Evolutionary conservation across 2,797 vertebrate genomes (phyloP), one percentile per base, ranked within the genome.

Genomic region (Borostomias antarcticus): DNA sequence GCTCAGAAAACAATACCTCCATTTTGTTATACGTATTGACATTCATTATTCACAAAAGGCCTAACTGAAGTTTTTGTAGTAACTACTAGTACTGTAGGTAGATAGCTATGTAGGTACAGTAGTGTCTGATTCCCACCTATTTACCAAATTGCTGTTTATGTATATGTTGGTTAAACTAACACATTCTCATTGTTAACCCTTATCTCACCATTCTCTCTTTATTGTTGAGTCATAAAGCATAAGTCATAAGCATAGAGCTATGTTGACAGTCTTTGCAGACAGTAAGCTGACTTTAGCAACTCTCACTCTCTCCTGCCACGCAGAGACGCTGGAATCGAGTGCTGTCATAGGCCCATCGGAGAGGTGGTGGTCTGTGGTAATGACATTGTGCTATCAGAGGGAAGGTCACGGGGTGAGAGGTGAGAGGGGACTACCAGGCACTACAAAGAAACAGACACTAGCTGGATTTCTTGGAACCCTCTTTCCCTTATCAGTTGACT

Each of bases 401-500:
- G 66, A 66, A 72, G 80, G 78, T 83, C 68, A 73, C 0, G 23
- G 66, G 74, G 72, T 80, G 47, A 71, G 64, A 79, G 82, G 78
- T 79, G 61, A 80, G 70, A 58, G 58, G 62, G 66, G 37, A 52
- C 30, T 54, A 70, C 13, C 43, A 78, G 84, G 80, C 70, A 66
- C 64, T 85, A 79, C 83, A 85, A 77, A 88, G 79, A 83, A 86
- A 66, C 73, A 77, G 82, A 62, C 65, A 28, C 74, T 68, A 2
- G 9, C 69, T 56, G 8, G 68, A 67, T 81, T 85, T 87, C 76
- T 80, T 89, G 74, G 83, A 72, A 78, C 75, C 69, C 65, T 64
- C 64, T 70, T 35, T 59, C 62, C 29, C 64, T 93, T 89, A 92
- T 90, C 89, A 70, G 81, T 81, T 80, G 85, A 64, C 82, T 68